Evolutionary conservation across 1,140 invertebrate genomes (phyloP).

Genomic region (Brachionus plicatilis): DNA sequence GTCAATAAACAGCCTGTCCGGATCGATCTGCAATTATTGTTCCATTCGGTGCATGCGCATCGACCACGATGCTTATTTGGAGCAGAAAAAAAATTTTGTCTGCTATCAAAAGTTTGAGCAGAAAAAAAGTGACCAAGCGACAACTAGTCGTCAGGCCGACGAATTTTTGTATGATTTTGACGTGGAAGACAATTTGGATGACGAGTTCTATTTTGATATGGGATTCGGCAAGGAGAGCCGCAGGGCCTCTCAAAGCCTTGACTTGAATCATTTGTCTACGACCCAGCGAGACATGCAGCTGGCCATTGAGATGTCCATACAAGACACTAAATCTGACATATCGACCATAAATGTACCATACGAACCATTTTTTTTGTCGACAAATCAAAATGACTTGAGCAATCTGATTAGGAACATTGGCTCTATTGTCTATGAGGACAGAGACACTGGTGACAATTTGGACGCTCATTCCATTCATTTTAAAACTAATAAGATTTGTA

Average conservation of each 20-base stretch:
- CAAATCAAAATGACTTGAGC: conserved; percentile 1
- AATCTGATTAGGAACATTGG: neutral
- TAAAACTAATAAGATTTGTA: conserved; percentile 1
- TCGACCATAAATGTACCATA: conserved; percentile 22
- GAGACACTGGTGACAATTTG: neutral
- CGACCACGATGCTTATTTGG: conserved; percentile 20
- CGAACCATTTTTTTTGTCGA: neutral
- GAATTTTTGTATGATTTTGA: neutral
- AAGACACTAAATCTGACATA: neutral
- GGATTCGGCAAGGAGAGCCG: neutral
- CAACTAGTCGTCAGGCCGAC: neutral
- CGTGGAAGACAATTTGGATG: neutral
- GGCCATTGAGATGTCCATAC: neutral
- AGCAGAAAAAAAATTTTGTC: neutral
- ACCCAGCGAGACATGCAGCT: neutral
- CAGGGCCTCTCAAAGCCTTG: neutral
- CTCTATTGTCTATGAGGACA: neutral
- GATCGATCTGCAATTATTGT: conserved; percentile 34
- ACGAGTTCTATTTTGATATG: conserved; percentile 18
- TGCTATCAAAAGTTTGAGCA: neutral
- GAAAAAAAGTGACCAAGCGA: neutral
- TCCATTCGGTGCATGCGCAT: conserved; percentile 17
- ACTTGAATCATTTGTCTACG: neutral
- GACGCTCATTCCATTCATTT: neutral
- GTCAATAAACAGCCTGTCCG: neutral